Conservation (phyloP, 1,140 invertebrate species). For the Ericerus pela region DNA sequence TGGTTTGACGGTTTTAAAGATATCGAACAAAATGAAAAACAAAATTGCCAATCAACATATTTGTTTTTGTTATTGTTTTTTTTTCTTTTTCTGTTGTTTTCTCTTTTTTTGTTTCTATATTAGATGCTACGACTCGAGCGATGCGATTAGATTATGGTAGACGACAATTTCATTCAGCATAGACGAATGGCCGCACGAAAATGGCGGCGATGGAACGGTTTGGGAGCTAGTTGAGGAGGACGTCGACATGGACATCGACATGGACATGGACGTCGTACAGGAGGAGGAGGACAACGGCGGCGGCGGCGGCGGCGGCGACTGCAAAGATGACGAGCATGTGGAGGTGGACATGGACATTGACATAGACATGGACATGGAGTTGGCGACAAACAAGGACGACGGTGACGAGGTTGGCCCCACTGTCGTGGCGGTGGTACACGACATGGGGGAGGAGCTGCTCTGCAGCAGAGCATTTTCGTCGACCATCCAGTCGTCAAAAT, state of each 20-base stretch:
- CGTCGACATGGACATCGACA: background rate
- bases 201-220: conserved; percentile 17
- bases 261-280: conserved; percentile 14
- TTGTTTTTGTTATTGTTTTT: too few relatives aligned
- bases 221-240: conserved; percentile 13
- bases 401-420: too few relatives aligned
- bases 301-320: conserved; percentile 4
- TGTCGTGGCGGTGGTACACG: too few relatives aligned
- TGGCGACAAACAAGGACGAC: too few relatives aligned
- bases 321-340: background rate
- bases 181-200: conserved; percentile 43
- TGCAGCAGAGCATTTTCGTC: background rate
- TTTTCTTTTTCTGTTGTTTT: too few relatives aligned
- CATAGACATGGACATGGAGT: too few relatives aligned
- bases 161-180: conserved; percentile 49
- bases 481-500: background rate
- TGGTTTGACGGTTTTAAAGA: too few relatives aligned
- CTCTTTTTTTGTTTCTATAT: too few relatives aligned
- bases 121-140: conserved; percentile 43
- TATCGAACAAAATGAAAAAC: too few relatives aligned
- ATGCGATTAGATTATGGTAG: conserved; percentile 51
- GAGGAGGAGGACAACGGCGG: conserved; percentile 3
- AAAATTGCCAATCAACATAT: too few relatives aligned
- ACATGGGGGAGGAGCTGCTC: too few relatives aligned
- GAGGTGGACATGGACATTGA: too few relatives aligned